Conservation (phyloP, 2,888 invertebrate genomes). For the Polymixis lichenea region DNA sequence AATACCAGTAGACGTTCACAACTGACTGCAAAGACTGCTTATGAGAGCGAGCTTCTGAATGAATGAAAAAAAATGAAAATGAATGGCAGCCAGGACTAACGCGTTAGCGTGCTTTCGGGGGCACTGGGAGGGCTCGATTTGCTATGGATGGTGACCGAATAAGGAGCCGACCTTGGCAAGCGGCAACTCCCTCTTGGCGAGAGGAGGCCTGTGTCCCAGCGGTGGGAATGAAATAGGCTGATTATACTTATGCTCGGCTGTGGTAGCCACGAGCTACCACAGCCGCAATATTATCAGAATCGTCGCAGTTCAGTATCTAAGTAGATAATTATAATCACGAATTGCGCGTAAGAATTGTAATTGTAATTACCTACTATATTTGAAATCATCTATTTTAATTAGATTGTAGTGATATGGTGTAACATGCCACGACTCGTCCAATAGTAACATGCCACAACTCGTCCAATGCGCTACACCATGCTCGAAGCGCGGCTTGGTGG, state of each 20-base stretch:
- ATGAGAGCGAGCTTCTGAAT: neutral
- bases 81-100: neutral
- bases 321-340: neutral
- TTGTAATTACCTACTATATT: too few relatives aligned
- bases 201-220: too few relatives aligned
- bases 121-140: neutral
- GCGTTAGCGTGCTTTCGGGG: neutral
- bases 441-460: neutral
- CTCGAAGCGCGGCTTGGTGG: too few relatives aligned
- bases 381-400: too few relatives aligned
- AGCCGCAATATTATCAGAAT: neutral
- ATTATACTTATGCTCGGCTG: too few relatives aligned
- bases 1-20: neutral
- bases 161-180: neutral
- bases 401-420: neutral
- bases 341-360: too few relatives aligned
- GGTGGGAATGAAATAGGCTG: too few relatives aligned
- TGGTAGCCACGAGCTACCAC: too few relatives aligned
- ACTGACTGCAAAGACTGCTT: neutral
- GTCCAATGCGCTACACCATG: neutral
- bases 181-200: too few relatives aligned
- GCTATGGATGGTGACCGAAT: neutral
- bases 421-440: neutral
- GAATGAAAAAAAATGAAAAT: too few relatives aligned
- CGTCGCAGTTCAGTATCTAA: neutral